Base-by-base conservation (phyloP, 2,113 vertebrate genomes). In the Hypocryptadius cinnamomeus region DNA sequence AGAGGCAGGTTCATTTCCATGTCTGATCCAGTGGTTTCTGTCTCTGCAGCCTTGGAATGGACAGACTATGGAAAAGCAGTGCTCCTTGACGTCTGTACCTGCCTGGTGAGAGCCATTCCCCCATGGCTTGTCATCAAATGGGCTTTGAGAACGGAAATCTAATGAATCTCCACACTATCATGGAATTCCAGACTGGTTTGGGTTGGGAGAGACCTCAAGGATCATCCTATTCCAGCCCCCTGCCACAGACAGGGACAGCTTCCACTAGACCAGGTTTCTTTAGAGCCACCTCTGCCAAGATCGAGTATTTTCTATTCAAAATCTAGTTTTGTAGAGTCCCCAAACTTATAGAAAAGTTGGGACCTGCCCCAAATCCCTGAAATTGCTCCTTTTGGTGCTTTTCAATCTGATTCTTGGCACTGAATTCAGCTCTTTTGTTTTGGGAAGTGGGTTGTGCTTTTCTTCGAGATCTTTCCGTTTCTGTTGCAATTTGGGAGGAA, bases 21-120 rank as follows among this genome's bases (percentile, higher is more conserved):
- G 53, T n/a, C 47, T 2, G 5, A 12, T 44, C 3, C 3, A 44
- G n/a, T 37, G 73, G 30, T 59, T 89, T 66, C 3, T 15, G 25
- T 11, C 39, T 71, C 35, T 42, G 15, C 78, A 66, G 78, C 42
- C 40, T 53, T 0, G 2, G 87, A 42, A 37, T 2, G 28, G 42
- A 10, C 30, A 18, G 14, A 0, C 7, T 3, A 0, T 6, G 24
- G 69, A 25, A 77, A 56, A 39, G 8, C 17, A 13, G 45, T 0
- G 2, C 10, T 42, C 25, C n/a, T 31, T 3, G 31, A 13, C 2
- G 24, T 24, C 27, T 18, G 37, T 6, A 1, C 37, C 48, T 50
- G 61, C 30, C 42, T 2, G 3, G 8, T 15, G 71, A 27, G 23
- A 57, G n/a, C 30, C 9, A 0, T 37, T 56, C 33, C 28, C 57